Conservation (phyloP, 2,888 invertebrate species). For the Saturnia pavonia region DNA sequence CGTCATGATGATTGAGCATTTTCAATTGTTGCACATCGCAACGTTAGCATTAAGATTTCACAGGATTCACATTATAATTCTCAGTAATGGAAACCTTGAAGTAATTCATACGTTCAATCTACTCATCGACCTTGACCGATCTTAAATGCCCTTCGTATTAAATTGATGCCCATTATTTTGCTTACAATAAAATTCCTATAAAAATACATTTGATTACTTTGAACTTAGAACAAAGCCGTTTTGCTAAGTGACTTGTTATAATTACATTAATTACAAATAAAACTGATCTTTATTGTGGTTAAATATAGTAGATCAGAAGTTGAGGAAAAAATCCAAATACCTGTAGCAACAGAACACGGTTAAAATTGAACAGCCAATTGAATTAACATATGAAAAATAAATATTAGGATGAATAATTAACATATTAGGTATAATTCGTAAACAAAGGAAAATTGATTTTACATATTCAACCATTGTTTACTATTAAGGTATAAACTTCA, state of each 20-base stretch:
- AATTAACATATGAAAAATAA: not conserved
- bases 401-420: not conserved
- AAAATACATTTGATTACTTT: not conserved
- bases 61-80: not conserved
- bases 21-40: not conserved
- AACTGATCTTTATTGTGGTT: not conserved
- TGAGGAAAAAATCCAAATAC: not conserved
- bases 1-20: not conserved
- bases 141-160: not conserved
- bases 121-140: not conserved
- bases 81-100: not conserved
- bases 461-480: not conserved
- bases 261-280: not conserved
- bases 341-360: not conserved
- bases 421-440: not conserved
- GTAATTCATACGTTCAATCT: not conserved
- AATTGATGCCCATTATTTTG: not conserved
- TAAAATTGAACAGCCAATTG: not conserved
- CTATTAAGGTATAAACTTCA: not conserved
- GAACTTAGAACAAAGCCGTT: not conserved
- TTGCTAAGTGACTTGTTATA: not conserved
- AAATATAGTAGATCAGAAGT: not conserved
- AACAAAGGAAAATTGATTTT: not conserved
- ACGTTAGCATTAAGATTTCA: not conserved
- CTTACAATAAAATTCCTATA: not conserved